Base-by-base conservation (phyloP, 1,140 invertebrate genomes). In the Drosophila azteca region DNA sequence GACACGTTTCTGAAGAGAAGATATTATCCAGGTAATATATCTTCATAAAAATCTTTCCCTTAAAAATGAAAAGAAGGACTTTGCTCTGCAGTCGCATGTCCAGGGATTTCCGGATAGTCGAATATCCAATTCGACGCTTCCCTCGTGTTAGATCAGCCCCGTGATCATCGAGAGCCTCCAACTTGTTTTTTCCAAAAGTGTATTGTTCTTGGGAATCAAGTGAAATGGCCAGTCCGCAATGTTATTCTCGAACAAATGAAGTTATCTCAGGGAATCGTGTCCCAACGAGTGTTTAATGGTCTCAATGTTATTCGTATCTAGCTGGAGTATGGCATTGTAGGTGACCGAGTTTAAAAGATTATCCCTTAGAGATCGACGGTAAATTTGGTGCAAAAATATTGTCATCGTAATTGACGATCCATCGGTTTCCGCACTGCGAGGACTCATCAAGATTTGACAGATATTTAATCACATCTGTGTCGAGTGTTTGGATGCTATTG, bases 391-490 rank as follows among this genome's bases (percentile, higher is more conserved):
- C 29, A 68, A 54, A 8, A 0, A 2, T 29, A 1, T 35, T 2
- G 6, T 66, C 62, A 6, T 66, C 31, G n/a, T 49, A 68, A 6
- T 66, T 7, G 13, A 53, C 31, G 31, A 22, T 24, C 65, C 65
- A 68, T 15, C 20, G 7, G 24, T 66, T 66, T 7, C 65, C 65
- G 2, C 6, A 29, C 17, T 68, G 65, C 11, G 46, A 46, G 11
- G 66, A 54, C 0, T 67, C 39, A 2, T 0, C 1, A 0, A 68
- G 9, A 6, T 39, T 17, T 41, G 11, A 5, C 6, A 68, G 20
- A 31, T 48, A 67, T 22, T 54, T n/a, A 0, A 67, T 13, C 17
- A 41, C 0, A 0, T 54, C 15, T 5, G 8, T n/a, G 6, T n/a
- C 13, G 9, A 68, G 29, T 7, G 66, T 4, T 6, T 1, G 8